Conservation (phyloP, 2,113 vertebrate genomes). For the Oxyura jamaicensis region DNA sequence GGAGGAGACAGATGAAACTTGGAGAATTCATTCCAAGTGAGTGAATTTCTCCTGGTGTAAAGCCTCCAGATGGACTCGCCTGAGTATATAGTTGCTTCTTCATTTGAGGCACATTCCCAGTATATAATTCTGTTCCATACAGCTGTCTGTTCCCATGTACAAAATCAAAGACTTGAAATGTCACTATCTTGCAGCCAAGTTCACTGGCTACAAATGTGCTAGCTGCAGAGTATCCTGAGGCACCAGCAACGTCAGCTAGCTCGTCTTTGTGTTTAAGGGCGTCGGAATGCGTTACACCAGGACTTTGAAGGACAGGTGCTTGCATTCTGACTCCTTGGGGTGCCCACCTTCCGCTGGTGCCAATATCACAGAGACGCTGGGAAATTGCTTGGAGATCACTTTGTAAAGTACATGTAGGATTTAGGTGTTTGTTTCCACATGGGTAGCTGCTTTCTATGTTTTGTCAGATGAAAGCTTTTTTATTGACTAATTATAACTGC, state of each 20-base stretch:
- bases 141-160: slow-evolving; percentile 38
- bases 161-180: slow-evolving; percentile 33
- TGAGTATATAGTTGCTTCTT: not conserved
- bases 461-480: not conserved
- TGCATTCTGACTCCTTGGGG: not conserved
- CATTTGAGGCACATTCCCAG: slow-evolving; percentile 9
- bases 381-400: not conserved
- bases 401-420: not conserved
- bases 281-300: not conserved
- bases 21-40: slow-evolving; percentile 26
- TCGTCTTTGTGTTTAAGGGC: not conserved
- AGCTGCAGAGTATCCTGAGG: slow-evolving; percentile 2
- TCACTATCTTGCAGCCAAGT: slow-evolving; percentile 38
- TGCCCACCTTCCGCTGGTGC: not conserved
- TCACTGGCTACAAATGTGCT: slow-evolving; percentile 10
- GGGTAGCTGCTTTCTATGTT: not conserved
- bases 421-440: not conserved
- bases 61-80: slow-evolving; percentile 41
- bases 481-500: not conserved
- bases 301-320: not conserved
- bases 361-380: not conserved
- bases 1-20: not conserved
- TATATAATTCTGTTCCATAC: slow-evolving; percentile 25
- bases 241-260: not conserved
- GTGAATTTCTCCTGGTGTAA: not conserved